Percentiles rank a stretch among this genome's conserved stretches.
phyloP scores from a whole-genome alignment of 2,888 invertebrate genomes.

The Drosophila peninsularis region DNA sequence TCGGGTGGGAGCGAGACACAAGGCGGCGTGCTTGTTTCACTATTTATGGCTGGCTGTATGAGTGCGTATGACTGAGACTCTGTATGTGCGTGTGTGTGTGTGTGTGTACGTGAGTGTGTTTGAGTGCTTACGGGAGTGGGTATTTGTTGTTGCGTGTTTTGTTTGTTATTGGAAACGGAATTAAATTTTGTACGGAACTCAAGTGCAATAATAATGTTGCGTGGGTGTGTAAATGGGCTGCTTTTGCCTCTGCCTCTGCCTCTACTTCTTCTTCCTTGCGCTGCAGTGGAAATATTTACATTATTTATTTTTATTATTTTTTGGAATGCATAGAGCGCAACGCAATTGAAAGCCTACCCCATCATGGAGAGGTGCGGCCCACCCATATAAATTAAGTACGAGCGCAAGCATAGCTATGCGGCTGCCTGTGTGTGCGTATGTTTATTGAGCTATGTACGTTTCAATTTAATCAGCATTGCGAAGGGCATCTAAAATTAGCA shows the following conservation, averaged over 20 bases:
- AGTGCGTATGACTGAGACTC: constrained; percentile 12
- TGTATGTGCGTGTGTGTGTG: constrained; percentile 16
- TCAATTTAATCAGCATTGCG: constrained; percentile 60
- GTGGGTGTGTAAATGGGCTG: constrained; percentile 60
- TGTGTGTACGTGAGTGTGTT: constrained; percentile 16
- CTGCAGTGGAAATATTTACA: constrained; percentile 19
- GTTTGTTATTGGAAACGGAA: constrained; percentile 72
- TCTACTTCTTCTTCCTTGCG: background rate
- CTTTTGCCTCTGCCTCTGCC: background rate
- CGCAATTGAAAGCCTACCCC: constrained; percentile 48
- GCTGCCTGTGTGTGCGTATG: background rate
- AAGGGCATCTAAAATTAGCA: constrained; percentile 67
- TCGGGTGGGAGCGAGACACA: constrained; percentile 34
- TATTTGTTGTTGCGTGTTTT: constrained; percentile 55
- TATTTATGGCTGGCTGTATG: constrained; percentile 32
- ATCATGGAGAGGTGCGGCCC: constrained; percentile 39
- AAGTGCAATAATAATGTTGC: constrained; percentile 47
- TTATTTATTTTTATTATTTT: constrained; percentile 11
- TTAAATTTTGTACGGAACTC: constrained; percentile 69
- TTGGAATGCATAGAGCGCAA: constrained; percentile 43
- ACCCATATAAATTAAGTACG: constrained; percentile 15
- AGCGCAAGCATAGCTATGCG: constrained; percentile 9
- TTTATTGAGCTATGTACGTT: constrained; percentile 38
- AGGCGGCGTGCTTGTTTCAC: constrained; percentile 64
- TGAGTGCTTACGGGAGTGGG: constrained; percentile 35